Evolutionary conservation across 1,140 invertebrate species (phyloP).

Genomic region (Bombus turneri): DNA sequence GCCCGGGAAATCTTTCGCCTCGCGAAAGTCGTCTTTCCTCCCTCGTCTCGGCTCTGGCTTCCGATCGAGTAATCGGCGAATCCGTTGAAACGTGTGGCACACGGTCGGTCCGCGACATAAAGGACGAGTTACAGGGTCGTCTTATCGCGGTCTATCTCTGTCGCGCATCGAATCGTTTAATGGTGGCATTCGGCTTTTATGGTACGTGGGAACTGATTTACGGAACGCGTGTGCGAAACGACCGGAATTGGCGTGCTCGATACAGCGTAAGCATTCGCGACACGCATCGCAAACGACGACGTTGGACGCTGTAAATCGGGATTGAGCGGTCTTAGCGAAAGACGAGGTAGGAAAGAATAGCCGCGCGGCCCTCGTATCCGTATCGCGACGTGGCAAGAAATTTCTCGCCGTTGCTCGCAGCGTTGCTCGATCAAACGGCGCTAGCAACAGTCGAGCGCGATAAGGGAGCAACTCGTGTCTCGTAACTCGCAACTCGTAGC

Average conservation of each 20-base stretch:
- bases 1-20: neutral
- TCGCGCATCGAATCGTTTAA: conserved; percentile 63
- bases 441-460: no score
- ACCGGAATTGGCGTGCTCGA: neutral
- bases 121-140: conserved; percentile 9
- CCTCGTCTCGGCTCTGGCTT: accelerated
- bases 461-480: no score
- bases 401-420: no score
- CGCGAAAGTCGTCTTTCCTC: no score
- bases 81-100: neutral
- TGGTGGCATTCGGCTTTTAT: conserved; percentile 62
- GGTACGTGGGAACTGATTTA: conserved; percentile 63
- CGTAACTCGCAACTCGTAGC: no score
- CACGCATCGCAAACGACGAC: neutral
- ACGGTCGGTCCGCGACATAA: no score
- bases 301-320: conserved; percentile 41
- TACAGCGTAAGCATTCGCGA: neutral
- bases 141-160: conserved; percentile 64
- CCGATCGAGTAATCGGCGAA: neutral
- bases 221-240: conserved; percentile 45
- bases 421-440: no score
- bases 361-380: no score
- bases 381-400: no score
- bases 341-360: no score
- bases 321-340: neutral